Conservation (phyloP, 2,113 vertebrate genomes). For the Oreocharis arfaki region DNA sequence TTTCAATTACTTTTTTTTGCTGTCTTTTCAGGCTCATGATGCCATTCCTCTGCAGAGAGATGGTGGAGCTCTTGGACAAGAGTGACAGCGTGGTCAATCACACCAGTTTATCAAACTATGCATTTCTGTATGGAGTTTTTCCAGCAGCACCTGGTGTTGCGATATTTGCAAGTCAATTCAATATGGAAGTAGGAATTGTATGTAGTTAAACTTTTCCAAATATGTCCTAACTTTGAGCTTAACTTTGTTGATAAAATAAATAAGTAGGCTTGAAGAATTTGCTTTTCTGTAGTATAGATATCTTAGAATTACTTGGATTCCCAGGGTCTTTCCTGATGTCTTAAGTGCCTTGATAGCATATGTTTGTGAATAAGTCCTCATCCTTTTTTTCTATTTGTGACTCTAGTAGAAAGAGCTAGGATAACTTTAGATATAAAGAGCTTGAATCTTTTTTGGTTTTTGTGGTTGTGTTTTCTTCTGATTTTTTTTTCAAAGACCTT, state of each 20-base stretch:
- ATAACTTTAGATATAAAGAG: not conserved
- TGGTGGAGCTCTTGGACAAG: constrained; percentile 90
- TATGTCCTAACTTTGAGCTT: not conserved
- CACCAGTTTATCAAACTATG: constrained; percentile 93
- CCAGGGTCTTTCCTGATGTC: not conserved
- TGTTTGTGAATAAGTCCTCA: not conserved
- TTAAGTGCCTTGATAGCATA: not conserved
- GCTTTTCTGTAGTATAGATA: not conserved
- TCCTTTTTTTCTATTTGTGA: not conserved
- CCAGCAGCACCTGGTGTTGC: constrained; percentile 95
- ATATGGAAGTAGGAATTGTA: constrained; percentile 96
- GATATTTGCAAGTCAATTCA: constrained; percentile 95
- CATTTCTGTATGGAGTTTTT: constrained; percentile 94
- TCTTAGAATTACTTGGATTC: not conserved
- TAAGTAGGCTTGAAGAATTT: not conserved
- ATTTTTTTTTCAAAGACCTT: not conserved
- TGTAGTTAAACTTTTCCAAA: constrained; percentile 56
- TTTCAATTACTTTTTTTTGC: not conserved
- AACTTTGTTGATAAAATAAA: not conserved
- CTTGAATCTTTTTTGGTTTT: not conserved
- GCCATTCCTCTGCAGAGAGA: constrained; percentile 92
- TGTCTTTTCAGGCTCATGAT: constrained; percentile 83
- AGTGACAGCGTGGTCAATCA: constrained; percentile 79
- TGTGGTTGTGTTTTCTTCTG: not conserved
- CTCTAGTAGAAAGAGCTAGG: not conserved